phyloP scores from a whole-genome alignment of 2,888 invertebrate genomes.

The Heliothis peltigera region DNA sequence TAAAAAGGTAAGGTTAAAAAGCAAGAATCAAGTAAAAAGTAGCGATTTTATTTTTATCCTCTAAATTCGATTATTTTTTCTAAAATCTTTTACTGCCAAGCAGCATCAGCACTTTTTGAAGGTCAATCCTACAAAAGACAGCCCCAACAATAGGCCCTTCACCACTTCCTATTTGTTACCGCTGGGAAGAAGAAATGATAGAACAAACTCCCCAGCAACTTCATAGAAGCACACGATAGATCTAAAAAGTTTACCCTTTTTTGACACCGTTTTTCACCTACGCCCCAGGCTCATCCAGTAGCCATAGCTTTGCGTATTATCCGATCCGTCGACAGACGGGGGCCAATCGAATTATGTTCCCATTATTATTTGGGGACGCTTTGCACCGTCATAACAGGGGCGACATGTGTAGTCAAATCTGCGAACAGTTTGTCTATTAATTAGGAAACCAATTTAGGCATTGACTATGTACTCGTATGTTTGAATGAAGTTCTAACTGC shows the following conservation, averaged over 20 bases:
- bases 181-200: too few species aligned
- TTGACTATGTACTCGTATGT: constrained; percentile 26
- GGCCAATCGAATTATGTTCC: constrained; percentile 86
- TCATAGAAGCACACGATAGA: not conserved
- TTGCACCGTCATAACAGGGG: constrained; percentile 77
- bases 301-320: constrained; percentile 53
- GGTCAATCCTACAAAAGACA: too few species aligned
- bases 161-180: too few species aligned
- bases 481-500: constrained; percentile 22
- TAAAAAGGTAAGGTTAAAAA: too few species aligned
- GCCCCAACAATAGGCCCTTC: too few species aligned
- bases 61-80: too few species aligned
- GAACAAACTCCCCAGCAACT: too few species aligned
- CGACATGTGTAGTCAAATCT: constrained; percentile 76
- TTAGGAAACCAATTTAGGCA: constrained; percentile 67
- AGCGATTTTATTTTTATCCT: too few species aligned
- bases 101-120: too few species aligned
- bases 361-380: constrained; percentile 87
- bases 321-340: constrained; percentile 79
- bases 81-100: too few species aligned
- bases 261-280: not conserved
- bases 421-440: constrained; percentile 72
- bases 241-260: not conserved
- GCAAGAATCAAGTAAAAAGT: too few species aligned
- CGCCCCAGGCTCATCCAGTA: constrained; percentile 44